phyloP scores from a whole-genome alignment of 2,113 vertebrate species.

The Stigmatopora nigra region DNA sequence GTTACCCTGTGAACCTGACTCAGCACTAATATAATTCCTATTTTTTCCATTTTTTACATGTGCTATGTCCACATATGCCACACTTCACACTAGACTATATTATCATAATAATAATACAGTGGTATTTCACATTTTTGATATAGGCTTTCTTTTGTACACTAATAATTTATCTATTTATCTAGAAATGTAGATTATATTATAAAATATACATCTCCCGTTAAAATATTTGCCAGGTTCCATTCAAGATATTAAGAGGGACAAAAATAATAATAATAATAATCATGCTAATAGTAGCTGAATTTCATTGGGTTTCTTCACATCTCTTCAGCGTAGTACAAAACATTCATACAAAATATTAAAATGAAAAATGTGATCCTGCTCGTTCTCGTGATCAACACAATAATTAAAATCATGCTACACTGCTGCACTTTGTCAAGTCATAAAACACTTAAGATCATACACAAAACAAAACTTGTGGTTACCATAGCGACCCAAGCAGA shows the following conservation, averaged over 20 bases:
- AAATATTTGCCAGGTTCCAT: slow-evolving; percentile 63
- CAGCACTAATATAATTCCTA: slow-evolving; percentile 40
- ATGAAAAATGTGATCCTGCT: slow-evolving; percentile 17
- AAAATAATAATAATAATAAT: slow-evolving; percentile 26
- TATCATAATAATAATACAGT: slow-evolving; percentile 35
- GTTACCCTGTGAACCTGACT: slow-evolving; percentile 64
- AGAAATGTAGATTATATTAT: slow-evolving; percentile 73
- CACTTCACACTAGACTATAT: slow-evolving; percentile 52
- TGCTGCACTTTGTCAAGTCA: not conserved
- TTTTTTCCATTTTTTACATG: slow-evolving; percentile 43
- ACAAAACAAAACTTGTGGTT: not conserved
- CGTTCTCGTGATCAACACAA: slow-evolving; percentile 14
- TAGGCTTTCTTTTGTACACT: slow-evolving; percentile 56
- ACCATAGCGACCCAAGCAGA: not conserved
- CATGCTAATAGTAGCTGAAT: slow-evolving; percentile 35
- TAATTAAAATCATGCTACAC: slow-evolving; percentile 39
- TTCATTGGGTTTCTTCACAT: slow-evolving; percentile 23
- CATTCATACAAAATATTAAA: slow-evolving; percentile 26
- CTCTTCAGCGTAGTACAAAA: slow-evolving; percentile 12
- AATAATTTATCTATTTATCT: slow-evolving; percentile 66
- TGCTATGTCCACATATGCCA: slow-evolving; percentile 62
- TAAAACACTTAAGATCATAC: not conserved
- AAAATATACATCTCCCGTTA: slow-evolving; percentile 77
- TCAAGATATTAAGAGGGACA: slow-evolving; percentile 44
- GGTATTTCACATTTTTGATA: slow-evolving; percentile 65